Base-by-base conservation (phyloP, 2,797 vertebrate species). In the Chelonia mydas region DNA sequence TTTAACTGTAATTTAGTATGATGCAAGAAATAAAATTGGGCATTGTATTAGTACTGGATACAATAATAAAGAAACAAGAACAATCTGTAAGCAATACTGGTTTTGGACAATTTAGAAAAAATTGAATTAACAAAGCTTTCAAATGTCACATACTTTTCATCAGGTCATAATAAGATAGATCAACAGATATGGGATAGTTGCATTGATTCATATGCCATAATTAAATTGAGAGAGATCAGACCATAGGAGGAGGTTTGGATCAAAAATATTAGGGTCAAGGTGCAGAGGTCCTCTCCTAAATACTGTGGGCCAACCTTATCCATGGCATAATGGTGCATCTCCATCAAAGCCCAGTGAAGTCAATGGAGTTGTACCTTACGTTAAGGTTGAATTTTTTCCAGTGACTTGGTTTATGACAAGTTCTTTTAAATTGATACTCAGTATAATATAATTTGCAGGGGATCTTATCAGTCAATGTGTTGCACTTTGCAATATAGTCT, bases 401-500 rank as follows among this genome's bases (percentile, higher is more conserved):
- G 31, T 50, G 17, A 50, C 28, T 79, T 51, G 37, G 68, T 49
- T 37, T 37, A 25, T 91, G 90, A 86, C 90, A 57, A 84, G 55
- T 37, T 95, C 77, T 95, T 86, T 92, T 84, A 93, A 96, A 94
- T 57, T 96, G 83, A 96, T 94, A 93, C n/a, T 84, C 84, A n/a
- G 76, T 3, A 12, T 84, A 93, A 90, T 89, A 94, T 65, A 53
- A 87, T 88, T 16, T 88, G 80, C 61, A 82, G 86, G 93, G 94
- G 87, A 89, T 89, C 84, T 65, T 94, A 90, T 90, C 80, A 96
- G 95, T 90, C 96, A 96, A 93, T 94, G 93, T 92, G 90, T 94
- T 95, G 88, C 92, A 95, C 89, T 96, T 97, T 86, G 89, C 88
- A 93, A 83, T 97, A 93, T 94, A 90, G 88, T 93, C 95, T 97